Percentiles rank a stretch among this genome's conserved stretches.
These are phyloP conservation scores for Dione juno DNA, from an alignment of 2,888 invertebrate genomes.

Conservation along the genomic window DNA sequence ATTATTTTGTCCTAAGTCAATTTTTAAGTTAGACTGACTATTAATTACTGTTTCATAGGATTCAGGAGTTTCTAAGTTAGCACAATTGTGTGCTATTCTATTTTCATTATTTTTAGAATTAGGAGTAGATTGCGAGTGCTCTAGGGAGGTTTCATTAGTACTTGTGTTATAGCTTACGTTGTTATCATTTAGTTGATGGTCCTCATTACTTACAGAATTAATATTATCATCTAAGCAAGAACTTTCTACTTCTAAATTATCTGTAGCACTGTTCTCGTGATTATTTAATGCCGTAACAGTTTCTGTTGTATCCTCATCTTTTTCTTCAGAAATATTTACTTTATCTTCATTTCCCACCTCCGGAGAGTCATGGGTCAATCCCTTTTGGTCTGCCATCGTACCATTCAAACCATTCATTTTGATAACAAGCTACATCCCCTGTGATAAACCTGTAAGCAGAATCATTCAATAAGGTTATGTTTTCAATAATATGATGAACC, in stretches of 20 bases:
- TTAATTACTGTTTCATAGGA: not conserved
- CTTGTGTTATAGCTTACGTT: not conserved
- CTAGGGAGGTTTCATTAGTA: not conserved
- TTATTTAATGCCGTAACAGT: constrained; percentile 48
- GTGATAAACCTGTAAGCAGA: constrained; percentile 64
- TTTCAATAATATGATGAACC: constrained; percentile 54
- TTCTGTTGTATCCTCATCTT: constrained; percentile 16
- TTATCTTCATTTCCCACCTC: constrained; percentile 15
- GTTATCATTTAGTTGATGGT: constrained; percentile 44
- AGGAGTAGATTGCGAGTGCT: not conserved
- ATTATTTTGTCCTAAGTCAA: not conserved
- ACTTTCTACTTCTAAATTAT: constrained; percentile 27
- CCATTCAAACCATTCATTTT: constrained; percentile 75
- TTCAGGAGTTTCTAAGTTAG: not conserved
- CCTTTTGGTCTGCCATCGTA: constrained; percentile 67
- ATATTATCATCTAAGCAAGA: constrained; percentile 34
- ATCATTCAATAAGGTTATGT: constrained; percentile 60
- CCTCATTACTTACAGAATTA: constrained; percentile 52
- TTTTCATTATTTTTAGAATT: not conserved
- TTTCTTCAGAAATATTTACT: not conserved
- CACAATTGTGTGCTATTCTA: not conserved
- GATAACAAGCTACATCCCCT: constrained; percentile 64
- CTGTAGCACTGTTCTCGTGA: constrained; percentile 23
- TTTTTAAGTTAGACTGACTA: not conserved
- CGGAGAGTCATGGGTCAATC: constrained; percentile 47